phyloP scores from a whole-genome alignment of 2,797 vertebrate species.

The Alca torda region DNA sequence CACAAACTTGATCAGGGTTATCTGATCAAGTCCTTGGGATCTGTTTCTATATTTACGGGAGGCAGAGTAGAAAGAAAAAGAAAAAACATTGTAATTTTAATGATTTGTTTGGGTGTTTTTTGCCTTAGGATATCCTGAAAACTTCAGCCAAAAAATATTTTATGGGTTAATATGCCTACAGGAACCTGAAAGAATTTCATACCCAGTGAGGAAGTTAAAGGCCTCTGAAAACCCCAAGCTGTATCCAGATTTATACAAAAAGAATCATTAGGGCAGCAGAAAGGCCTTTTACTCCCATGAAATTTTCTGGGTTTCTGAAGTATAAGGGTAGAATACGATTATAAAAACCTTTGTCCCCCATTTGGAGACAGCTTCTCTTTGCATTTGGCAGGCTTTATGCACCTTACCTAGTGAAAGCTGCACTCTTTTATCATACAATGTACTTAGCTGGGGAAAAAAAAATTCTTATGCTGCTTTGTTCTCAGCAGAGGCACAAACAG shows the following conservation, averaged over 20 bases:
- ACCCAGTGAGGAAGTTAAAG: background rate
- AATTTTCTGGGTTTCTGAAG: background rate
- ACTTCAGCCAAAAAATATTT: background rate
- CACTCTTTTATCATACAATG: background rate
- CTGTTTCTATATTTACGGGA: background rate
- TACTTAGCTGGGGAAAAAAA: background rate
- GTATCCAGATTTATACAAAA: background rate
- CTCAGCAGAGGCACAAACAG: background rate
- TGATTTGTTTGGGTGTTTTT: background rate
- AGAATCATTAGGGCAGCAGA: background rate
- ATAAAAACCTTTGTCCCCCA: background rate
- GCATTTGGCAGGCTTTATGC: background rate
- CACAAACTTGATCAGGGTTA: background rate
- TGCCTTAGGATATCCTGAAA: background rate
- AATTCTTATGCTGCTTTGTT: background rate
- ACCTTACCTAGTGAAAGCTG: background rate
- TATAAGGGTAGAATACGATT: background rate
- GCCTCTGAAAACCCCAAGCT: background rate
- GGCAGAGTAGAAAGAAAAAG: background rate
- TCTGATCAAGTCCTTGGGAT: background rate
- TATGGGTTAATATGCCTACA: background rate
- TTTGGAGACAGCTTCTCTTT: background rate
- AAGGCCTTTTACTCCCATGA: background rate
- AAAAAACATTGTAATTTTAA: background rate
- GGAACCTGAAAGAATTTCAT: background rate